Evolutionary conservation across 2,888 invertebrate genomes (phyloP).

Genomic region (Drosophila rubida): DNA sequence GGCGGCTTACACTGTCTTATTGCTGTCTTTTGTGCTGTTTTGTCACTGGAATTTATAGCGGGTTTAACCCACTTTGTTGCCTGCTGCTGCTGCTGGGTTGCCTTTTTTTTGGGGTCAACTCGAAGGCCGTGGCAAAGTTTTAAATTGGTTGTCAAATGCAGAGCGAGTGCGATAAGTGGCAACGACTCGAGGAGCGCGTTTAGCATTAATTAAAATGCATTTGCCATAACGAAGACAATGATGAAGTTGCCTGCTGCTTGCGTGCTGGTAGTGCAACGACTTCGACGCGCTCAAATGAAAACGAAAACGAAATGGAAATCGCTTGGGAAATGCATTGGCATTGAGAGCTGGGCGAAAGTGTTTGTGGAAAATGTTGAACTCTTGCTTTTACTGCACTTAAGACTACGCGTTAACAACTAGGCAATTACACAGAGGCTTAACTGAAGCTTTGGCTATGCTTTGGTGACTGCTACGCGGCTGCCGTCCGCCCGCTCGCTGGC

Average conservation of each 20-base stretch:
- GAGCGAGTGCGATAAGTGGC: slow-evolving; percentile 49
- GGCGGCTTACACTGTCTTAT: slow-evolving; percentile 70
- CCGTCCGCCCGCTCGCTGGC: slow-evolving; percentile 2
- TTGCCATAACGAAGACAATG: slow-evolving; percentile 38
- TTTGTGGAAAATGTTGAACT: slow-evolving; percentile 19
- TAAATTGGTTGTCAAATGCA: slow-evolving; percentile 77
- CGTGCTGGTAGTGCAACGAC: slow-evolving; percentile 66
- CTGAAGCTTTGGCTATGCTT: slow-evolving; percentile 68
- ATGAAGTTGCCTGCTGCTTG: slow-evolving; percentile 51
- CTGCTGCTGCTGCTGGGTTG: too few relatives aligned
- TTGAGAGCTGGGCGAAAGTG: neutral
- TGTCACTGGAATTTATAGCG: slow-evolving; percentile 73
- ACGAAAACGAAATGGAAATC: slow-evolving; percentile 15
- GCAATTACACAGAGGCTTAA: slow-evolving; percentile 56
- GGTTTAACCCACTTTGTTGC: slow-evolving; percentile 78
- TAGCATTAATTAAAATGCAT: slow-evolving; percentile 41
- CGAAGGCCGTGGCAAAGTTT: slow-evolving; percentile 67
- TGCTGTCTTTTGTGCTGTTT: slow-evolving; percentile 69
- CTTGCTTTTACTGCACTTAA: slow-evolving; percentile 49
- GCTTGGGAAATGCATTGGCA: slow-evolving; percentile 16
- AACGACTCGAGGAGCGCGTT: slow-evolving; percentile 54
- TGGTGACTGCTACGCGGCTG: slow-evolving; percentile 51
- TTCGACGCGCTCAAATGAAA: slow-evolving; percentile 9
- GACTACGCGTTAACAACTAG: slow-evolving; percentile 58
- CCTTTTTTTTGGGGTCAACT: slow-evolving; percentile 57